Base-by-base conservation (phyloP, 2,113 vertebrate genomes). In the Carollia perspicillata region DNA sequence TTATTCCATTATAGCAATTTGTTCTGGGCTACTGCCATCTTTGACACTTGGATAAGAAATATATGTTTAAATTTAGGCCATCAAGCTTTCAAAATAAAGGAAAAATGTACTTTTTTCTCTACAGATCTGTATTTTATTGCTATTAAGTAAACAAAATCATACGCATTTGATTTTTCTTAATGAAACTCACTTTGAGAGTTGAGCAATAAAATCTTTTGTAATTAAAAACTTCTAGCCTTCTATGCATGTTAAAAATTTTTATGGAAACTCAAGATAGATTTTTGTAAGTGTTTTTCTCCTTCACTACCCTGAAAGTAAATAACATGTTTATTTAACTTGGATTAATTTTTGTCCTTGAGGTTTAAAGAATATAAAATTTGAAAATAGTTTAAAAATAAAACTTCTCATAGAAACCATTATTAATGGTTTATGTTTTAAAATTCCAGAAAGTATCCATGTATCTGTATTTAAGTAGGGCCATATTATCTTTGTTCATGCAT, bases 321-420 rank as follows among this genome's bases (percentile, higher is more conserved):
- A 85, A 28, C 8, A 8, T 58, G 17, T 89, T 93, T 8, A 66
- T 79, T 95, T 87, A 44, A 47, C 66, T 74, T 65, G 47, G 65
- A 85, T 66, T 80, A n/a, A n/a, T 42, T 60, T 87, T 94, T 93
- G 1, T 68, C 22, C 66, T 93, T 60, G 17, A 88, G 7, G 7
- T 69, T 79, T 94, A 77, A 83, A 83, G 33, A 86, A 68, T 74
- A 12, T 90, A 69, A 87, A 81, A 90, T 81, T 75, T 75, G 58
- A 93, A 35, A 9, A 33, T 63, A 30, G 23, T 77, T 75, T 66
- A 63, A 33, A 51, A 35, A 40, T 49, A 68, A 37, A 12, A 8
- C 6, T 58, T 55, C 16, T 88, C 16, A 33, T 68, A n/a, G 33
- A 86, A 71, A 65, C 35, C 8, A 30, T 4, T 72, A 40, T 20